A percentile compares a stretch with the other conserved stretches of the same genome.
Evolutionary conservation across 2,888 invertebrate genomes (phyloP).

Genomic region (Tinea pellionella): DNA sequence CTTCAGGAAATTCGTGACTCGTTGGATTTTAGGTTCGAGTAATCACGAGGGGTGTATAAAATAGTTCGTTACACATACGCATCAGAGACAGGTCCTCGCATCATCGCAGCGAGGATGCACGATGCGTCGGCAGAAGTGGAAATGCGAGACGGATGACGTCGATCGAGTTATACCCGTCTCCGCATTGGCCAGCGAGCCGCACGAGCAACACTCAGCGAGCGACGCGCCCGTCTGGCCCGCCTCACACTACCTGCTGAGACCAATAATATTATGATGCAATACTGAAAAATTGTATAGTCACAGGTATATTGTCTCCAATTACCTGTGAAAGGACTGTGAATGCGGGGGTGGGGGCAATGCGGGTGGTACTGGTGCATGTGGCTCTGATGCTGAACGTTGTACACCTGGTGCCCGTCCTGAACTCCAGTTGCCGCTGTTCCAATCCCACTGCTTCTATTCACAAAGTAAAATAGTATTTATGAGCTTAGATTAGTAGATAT

Average conservation of each 20-base stretch:
- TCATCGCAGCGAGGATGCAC: constrained; percentile 45
- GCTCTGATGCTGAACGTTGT: constrained; percentile 72
- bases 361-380: constrained; percentile 67
- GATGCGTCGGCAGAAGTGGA: constrained; percentile 59
- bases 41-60: constrained; percentile 25
- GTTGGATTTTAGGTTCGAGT: constrained; percentile 29
- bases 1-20: constrained; percentile 36
- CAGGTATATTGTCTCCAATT: not conserved
- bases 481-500: not conserved
- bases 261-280: not conserved
- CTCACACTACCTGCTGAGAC: constrained; percentile 48
- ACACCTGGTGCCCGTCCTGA: constrained; percentile 60
- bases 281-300: no score
- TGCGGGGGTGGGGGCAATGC: constrained; percentile 62
- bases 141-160: constrained; percentile 38
- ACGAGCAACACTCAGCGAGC: constrained; percentile 62
- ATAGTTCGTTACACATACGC: constrained; percentile 18
- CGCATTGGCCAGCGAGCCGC: constrained; percentile 47
- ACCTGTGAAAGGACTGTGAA: constrained; percentile 64
- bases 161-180: constrained; percentile 28
- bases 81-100: constrained; percentile 52
- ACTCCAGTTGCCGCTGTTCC: constrained; percentile 37
- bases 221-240: constrained; percentile 62
- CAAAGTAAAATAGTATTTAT: not conserved
- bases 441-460: constrained; percentile 43